phyloP scores from a whole-genome alignment of 2,888 invertebrate species.

The Tachina fera region DNA sequence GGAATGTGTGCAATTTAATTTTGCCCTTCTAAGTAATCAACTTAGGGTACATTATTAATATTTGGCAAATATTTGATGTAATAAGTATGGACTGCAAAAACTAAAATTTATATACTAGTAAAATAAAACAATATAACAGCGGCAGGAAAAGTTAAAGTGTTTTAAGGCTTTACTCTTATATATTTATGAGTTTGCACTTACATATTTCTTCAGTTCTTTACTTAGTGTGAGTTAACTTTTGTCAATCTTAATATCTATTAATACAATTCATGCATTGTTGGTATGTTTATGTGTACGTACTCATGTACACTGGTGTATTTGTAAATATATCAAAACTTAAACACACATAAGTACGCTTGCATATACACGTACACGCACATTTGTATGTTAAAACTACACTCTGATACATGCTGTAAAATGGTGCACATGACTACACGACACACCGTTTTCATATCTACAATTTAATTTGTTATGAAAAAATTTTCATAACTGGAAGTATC shows the following conservation, averaged over 20 bases:
- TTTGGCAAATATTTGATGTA: too few relatives aligned
- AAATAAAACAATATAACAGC: too few relatives aligned
- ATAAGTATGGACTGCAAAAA: too few relatives aligned
- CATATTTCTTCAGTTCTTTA: too few relatives aligned
- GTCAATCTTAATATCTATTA: not conserved
- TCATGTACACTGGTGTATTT: not conserved
- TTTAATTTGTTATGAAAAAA: constrained; percentile 37
- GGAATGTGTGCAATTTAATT: constrained; percentile 46
- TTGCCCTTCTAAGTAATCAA: not conserved
- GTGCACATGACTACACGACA: constrained; percentile 23
- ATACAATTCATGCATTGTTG: not conserved
- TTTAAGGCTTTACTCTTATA: too few relatives aligned
- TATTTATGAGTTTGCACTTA: too few relatives aligned
- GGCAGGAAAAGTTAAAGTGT: too few relatives aligned
- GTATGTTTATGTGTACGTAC: not conserved
- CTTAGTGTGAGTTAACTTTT: too few relatives aligned
- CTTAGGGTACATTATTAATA: too few relatives aligned
- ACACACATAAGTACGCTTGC: constrained; percentile 10
- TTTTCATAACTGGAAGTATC: constrained; percentile 49
- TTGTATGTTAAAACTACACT: not conserved
- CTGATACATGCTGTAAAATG: constrained; percentile 12
- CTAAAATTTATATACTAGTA: too few relatives aligned
- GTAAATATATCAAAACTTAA: not conserved
- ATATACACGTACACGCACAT: too few relatives aligned
- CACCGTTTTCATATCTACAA: constrained; percentile 38